Conservation (phyloP, 2,888 invertebrate species). For the Agonopterix heracliana region DNA sequence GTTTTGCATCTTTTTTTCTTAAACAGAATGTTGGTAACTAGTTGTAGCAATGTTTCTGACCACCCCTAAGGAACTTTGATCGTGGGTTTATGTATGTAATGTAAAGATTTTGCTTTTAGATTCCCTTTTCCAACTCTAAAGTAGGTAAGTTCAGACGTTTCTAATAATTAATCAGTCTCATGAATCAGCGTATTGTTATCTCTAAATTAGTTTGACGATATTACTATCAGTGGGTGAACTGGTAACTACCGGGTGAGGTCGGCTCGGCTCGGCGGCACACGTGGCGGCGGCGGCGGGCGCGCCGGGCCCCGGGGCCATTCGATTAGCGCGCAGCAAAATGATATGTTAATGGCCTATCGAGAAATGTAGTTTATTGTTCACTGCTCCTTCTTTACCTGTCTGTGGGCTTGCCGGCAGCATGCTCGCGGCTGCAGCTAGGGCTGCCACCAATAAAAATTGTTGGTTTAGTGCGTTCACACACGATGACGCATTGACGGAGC, state of each 20-base stretch:
- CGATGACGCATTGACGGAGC: no score
- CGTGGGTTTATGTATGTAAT: no score
- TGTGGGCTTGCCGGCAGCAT: slow-evolving; percentile 17
- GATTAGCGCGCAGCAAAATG: slow-evolving; percentile 53
- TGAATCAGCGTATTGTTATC: background rate
- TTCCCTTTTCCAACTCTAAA: no score
- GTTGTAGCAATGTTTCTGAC: no score
- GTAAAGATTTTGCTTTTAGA: no score
- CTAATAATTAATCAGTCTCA: background rate
- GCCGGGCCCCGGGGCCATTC: slow-evolving; percentile 42
- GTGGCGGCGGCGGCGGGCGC: slow-evolving; percentile 15
- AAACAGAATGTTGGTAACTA: no score
- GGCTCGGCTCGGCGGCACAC: slow-evolving; percentile 20
- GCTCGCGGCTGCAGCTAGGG: background rate
- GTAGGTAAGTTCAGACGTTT: no score
- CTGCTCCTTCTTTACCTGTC: slow-evolving; percentile 24
- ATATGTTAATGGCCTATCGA: slow-evolving; percentile 62
- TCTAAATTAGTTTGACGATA: slow-evolving; percentile 6
- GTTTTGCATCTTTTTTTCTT: no score
- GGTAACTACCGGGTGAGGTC: background rate
- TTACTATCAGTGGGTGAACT: slow-evolving; percentile 7
- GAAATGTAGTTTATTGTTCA: slow-evolving; percentile 57
- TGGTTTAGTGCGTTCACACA: no score
- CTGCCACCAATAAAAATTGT: background rate
- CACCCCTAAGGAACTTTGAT: no score